A percentile compares a stretch with the other conserved stretches of the same genome.
Conservation (phyloP, 2,113 vertebrate species). For the Cyprinodon variegatus region DNA sequence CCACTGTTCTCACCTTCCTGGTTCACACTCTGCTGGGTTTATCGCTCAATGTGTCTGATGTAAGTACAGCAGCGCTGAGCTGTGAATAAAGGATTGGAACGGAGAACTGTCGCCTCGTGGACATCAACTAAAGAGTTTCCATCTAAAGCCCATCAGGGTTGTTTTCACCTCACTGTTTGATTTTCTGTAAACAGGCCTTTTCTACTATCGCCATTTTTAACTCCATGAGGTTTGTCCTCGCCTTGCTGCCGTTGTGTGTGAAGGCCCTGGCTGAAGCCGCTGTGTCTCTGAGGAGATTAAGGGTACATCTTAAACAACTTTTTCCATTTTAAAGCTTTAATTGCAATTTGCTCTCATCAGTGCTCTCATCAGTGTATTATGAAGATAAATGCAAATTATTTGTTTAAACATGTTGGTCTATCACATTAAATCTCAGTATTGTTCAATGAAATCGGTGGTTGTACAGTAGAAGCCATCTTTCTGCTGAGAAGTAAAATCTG, state of each 20-base stretch:
- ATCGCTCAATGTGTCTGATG: conserved; percentile 71
- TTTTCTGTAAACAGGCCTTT: conserved; percentile 78
- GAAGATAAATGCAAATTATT: too few relatives aligned
- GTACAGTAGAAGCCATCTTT: not conserved
- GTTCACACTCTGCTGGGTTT: conserved; percentile 76
- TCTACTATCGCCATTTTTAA: conserved; percentile 85
- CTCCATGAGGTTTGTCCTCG: conserved; percentile 80
- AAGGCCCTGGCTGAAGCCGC: conserved; percentile 47
- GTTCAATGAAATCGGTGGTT: not conserved
- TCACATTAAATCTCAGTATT: not conserved
- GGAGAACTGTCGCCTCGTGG: not conserved
- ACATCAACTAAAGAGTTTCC: not conserved
- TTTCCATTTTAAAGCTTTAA: not conserved
- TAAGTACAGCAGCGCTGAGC: conserved; percentile 59
- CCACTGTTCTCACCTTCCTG: conserved; percentile 80
- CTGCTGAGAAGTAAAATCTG: too few relatives aligned
- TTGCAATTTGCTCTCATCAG: too few relatives aligned
- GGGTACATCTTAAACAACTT: conserved; percentile 25
- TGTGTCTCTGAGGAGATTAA: conserved; percentile 36
- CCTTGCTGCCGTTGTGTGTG: conserved; percentile 38
- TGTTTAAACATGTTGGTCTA: not conserved
- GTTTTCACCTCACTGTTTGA: not conserved
- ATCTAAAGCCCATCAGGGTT: not conserved
- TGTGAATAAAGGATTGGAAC: not conserved
- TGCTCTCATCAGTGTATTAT: too few relatives aligned